Conservation (phyloP, 2,113 vertebrate genomes). For the Pelobates fuscus region DNA sequence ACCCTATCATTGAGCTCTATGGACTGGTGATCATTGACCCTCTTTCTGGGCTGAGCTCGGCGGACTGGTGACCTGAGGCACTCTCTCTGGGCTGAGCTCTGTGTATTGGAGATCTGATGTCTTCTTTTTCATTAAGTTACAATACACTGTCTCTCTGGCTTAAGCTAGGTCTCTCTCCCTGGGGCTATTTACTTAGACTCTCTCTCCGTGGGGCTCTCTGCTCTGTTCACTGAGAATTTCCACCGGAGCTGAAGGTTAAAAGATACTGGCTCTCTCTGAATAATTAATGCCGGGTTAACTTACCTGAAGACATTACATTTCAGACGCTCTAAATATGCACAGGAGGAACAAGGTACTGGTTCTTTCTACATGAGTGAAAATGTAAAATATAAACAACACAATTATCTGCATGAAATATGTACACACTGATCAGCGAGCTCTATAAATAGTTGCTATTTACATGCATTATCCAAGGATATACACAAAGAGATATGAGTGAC, state of each 20-base stretch:
- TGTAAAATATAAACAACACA: too few relatives aligned
- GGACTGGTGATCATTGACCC: not conserved
- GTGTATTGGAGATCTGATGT: too few relatives aligned
- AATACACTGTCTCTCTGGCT: too few relatives aligned
- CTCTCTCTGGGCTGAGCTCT: too few relatives aligned
- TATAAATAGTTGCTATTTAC: too few relatives aligned
- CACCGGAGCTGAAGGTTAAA: not conserved
- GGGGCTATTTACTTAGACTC: not conserved
- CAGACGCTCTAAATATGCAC: not conserved
- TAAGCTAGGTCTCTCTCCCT: not conserved
- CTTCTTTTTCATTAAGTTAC: too few relatives aligned
- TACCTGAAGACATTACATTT: constrained; percentile 6
- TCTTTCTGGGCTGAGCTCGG: not conserved
- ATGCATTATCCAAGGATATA: too few relatives aligned
- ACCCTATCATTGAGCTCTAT: not conserved
- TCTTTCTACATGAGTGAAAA: not conserved
- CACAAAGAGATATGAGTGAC: too few relatives aligned
- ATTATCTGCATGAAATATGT: too few relatives aligned
- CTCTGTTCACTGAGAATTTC: too few relatives aligned
- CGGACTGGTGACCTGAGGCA: too few relatives aligned
- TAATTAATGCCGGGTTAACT: constrained; percentile 21
- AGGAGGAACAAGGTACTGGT: not conserved
- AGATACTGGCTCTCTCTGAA: not conserved
- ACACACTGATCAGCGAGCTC: too few relatives aligned
- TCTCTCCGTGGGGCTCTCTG: not conserved